Conservation (phyloP, 2,888 invertebrate genomes). For the Chymomyza procnemis region DNA sequence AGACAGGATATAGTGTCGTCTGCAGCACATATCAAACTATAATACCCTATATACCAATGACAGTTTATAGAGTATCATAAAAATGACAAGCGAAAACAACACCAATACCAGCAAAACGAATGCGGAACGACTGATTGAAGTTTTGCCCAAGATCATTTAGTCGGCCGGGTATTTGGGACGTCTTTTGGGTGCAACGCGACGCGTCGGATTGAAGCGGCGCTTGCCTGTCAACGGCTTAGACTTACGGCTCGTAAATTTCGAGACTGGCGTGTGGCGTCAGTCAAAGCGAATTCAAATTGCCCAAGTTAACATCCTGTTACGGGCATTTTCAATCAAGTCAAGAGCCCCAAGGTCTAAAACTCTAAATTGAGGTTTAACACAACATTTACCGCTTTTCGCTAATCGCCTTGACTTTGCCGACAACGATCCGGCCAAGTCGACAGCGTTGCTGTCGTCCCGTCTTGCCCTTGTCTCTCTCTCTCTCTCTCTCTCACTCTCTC, state of each 20-base stretch:
- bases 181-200: not conserved
- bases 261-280: conserved; percentile 74
- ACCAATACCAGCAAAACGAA: not conserved
- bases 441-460: no score
- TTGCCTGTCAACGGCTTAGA: not conserved
- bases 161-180: conserved; percentile 26
- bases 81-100: no score
- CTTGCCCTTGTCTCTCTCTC: conserved; percentile 10
- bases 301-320: conserved; percentile 65
- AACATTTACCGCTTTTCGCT: conserved; percentile 76
- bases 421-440: conserved; percentile 39
- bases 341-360: conserved; percentile 11
- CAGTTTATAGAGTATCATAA: no score
- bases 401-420: conserved; percentile 68
- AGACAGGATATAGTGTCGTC: no score
- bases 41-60: no score
- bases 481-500: no score
- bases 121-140: not conserved
- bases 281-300: conserved; percentile 67
- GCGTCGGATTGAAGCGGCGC: conserved; percentile 5
- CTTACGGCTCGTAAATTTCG: conserved; percentile 49
- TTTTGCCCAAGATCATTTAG: conserved; percentile 45
- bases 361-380: conserved; percentile 75
- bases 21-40: no score
- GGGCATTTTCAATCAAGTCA: conserved; percentile 21